Evolutionary conservation across 2,888 invertebrate genomes (phyloP).

Genomic region (Andrena minutula): DNA sequence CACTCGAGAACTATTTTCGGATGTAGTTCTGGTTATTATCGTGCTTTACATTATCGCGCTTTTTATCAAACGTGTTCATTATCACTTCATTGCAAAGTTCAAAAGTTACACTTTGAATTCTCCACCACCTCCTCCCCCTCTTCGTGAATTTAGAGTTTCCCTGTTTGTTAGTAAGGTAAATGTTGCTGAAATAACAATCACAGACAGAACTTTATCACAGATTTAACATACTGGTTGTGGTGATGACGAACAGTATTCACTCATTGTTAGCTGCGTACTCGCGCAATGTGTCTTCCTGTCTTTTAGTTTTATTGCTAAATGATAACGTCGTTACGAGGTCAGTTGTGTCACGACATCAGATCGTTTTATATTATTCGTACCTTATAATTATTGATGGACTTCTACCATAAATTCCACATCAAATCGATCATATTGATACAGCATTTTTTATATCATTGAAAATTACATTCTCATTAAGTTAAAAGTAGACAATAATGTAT

Average conservation of each 20-base stretch:
- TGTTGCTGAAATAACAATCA: neutral
- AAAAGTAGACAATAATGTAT: slow-evolving; percentile 14
- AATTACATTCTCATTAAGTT: slow-evolving; percentile 18
- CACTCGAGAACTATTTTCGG: neutral
- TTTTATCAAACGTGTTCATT: neutral
- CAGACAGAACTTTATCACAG: slow-evolving; percentile 27
- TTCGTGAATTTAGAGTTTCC: neutral
- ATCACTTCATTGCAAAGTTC: neutral
- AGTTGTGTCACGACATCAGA: slow-evolving; percentile 55
- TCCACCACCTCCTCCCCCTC: too few species aligned
- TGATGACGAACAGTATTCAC: slow-evolving; percentile 41
- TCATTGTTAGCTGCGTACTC: slow-evolving; percentile 49
- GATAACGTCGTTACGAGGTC: slow-evolving; percentile 61
- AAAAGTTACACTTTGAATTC: neutral
- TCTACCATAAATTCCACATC: slow-evolving; percentile 32
- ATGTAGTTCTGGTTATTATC: neutral
- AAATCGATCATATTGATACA: slow-evolving; percentile 51
- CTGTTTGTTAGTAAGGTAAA: neutral
- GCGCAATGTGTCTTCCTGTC: slow-evolving; percentile 45
- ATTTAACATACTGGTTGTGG: slow-evolving; percentile 20
- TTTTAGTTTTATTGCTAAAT: slow-evolving; percentile 50
- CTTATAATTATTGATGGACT: slow-evolving; percentile 24
- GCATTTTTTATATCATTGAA: slow-evolving; percentile 14
- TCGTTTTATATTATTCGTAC: slow-evolving; percentile 23
- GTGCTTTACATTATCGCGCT: neutral